Conservation (phyloP, 2,888 invertebrate species). For the Idaea dimidiata region DNA sequence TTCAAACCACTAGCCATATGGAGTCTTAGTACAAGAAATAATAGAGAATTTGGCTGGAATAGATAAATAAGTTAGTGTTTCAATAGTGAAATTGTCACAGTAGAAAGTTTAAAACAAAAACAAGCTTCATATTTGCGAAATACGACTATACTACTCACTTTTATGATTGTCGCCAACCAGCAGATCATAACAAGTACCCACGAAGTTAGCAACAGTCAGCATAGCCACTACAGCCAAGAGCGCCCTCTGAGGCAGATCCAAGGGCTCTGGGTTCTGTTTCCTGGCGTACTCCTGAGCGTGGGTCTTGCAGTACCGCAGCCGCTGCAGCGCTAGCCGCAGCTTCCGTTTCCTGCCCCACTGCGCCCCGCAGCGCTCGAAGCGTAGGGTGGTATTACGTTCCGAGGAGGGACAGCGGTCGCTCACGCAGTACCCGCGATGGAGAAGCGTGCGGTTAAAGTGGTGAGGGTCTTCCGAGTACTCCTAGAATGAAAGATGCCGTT, state of each 20-base stretch:
- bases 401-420: conserved; percentile 48
- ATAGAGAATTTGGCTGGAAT: too few relatives aligned
- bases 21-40: too few relatives aligned
- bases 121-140: background rate
- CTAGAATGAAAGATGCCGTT: conserved; percentile 29
- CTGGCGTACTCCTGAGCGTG: conserved; percentile 36
- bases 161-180: conserved; percentile 35
- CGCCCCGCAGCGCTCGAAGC: conserved; percentile 52
- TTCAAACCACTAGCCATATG: too few relatives aligned
- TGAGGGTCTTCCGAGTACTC: conserved; percentile 46
- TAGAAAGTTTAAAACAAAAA: background rate
- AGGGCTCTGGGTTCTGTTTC: conserved; percentile 25
- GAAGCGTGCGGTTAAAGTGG: conserved; percentile 54
- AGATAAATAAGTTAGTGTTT: too few relatives aligned
- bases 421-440: conserved; percentile 65
- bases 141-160: conserved; percentile 33
- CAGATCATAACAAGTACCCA: conserved; percentile 51
- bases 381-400: conserved; percentile 38
- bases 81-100: too few relatives aligned
- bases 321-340: conserved; percentile 33
- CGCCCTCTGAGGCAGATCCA: conserved; percentile 35
- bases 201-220: conserved; percentile 36
- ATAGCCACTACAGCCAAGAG: conserved; percentile 34
- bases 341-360: conserved; percentile 38
- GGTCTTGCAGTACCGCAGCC: conserved; percentile 47